Base-by-base conservation (phyloP, 2,797 vertebrate genomes). In the Microctenopoma lineatum region DNA sequence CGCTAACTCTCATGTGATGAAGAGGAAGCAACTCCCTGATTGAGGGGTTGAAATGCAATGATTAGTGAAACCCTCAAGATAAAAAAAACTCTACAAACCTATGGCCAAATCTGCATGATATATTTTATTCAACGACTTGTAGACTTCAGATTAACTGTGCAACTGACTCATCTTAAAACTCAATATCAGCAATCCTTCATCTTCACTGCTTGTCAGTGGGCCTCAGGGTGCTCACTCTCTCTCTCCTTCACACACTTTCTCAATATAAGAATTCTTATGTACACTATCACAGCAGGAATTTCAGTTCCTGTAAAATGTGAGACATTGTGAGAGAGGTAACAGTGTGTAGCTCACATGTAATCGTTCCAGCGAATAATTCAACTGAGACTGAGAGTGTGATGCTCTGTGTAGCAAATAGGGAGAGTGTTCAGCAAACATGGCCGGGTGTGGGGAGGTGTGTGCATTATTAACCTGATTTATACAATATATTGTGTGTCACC, bases 1-100 rank as follows among this genome's bases (percentile, higher is more conserved):
- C 21, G 21, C 62, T 36, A 39, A 34, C 58, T 21, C n/a, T 69
- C 76, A 75, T 81, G 73, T 80, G 76, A 88, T 7, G 0, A 26
- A 52, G 44, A 14, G 38, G 6, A 29, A 54, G 34, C 51, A 48
- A 34, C 45, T 58, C 44, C 29, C 25, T 39, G 25, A n/a, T 46
- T 3, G 68, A 60, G 75, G 25, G 66, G 53, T n/a, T 21, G 39
- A 41, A 41, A 41, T 13, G 2, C 39, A 41, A 14, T 4, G 3
- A 13, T 12, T 41, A 13, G 39, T 41, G 3, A 4, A 21, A 3
- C 1, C 39, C 3, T 13, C 39, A 41, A 41, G 39, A 4, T 13
- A 7, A 44, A n/a, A 16, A 7, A 13, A 39, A 14, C 3, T 41
- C 13, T 8, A 45, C 6, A 7, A n/a, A 7, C 44, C 8, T 18